Evolutionary conservation across 2,797 vertebrate species (phyloP).

Genomic region (Myoxocephalus aenaeus): DNA sequence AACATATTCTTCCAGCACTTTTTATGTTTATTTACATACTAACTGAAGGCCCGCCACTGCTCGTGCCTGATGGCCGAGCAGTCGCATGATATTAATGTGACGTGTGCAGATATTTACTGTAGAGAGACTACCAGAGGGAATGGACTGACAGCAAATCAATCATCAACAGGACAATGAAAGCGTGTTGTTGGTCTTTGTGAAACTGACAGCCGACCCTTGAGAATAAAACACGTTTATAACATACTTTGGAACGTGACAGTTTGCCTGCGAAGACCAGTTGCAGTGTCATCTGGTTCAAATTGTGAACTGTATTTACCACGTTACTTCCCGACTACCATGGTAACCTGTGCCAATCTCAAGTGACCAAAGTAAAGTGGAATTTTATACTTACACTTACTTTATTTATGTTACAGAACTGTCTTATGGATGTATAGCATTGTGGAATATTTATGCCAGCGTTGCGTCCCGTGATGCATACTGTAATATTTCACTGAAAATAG

Average conservation of each 20-base stretch:
- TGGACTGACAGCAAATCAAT: slow-evolving; percentile 21
- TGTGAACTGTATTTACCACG: not conserved
- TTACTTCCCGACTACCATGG: no score
- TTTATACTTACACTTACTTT: not conserved
- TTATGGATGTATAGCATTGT: not conserved
- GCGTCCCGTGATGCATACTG: not conserved
- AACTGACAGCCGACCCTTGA: slow-evolving; percentile 15
- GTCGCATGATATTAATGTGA: slow-evolving; percentile 11
- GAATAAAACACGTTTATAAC: not conserved
- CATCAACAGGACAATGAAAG: not conserved
- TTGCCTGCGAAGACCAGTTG: not conserved
- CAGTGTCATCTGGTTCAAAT: not conserved
- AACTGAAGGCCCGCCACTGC: no score
- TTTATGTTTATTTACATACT: no score
- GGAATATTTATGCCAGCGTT: not conserved
- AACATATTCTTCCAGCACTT: no score
- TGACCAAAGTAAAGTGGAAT: no score
- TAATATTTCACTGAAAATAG: not conserved
- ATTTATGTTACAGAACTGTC: not conserved
- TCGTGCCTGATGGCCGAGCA: not conserved
- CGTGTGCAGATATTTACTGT: not conserved
- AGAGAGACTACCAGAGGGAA: slow-evolving; percentile 2
- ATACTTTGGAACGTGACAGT: not conserved
- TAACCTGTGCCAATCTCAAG: no score
- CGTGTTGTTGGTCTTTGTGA: slow-evolving; percentile 8